Evolutionary conservation across 2,888 invertebrate species (phyloP).

Genomic region (Linyphia triangularis): DNA sequence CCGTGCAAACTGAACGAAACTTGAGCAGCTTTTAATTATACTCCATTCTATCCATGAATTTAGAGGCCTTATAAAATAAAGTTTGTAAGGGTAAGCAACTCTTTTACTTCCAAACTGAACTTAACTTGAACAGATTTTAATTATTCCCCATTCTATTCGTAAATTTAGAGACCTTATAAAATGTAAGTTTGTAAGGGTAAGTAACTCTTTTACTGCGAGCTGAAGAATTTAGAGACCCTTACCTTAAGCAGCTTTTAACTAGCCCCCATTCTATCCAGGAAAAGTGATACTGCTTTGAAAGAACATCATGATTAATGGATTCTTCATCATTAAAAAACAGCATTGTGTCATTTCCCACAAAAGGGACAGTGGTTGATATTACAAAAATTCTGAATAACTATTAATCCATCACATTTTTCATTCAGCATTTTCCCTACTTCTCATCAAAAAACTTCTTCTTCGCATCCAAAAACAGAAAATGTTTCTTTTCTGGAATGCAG

Average conservation of each 20-base stretch:
- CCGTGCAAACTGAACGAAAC: too few relatives aligned
- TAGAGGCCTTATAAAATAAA: too few relatives aligned
- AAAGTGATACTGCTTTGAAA: slow-evolving; percentile 19
- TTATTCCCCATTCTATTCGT: too few relatives aligned
- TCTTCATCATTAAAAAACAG: slow-evolving; percentile 64
- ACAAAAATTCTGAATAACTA: slow-evolving; percentile 66
- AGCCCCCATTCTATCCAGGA: not conserved
- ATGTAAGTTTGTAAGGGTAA: too few relatives aligned
- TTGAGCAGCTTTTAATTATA: too few relatives aligned
- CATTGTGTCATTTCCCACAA: slow-evolving; percentile 53
- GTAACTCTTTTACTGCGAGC: too few relatives aligned
- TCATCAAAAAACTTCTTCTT: slow-evolving; percentile 19
- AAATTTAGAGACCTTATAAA: too few relatives aligned
- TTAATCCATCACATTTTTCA: slow-evolving; percentile 55
- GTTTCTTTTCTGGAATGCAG: slow-evolving; percentile 48
- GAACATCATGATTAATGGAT: slow-evolving; percentile 61
- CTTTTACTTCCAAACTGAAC: too few relatives aligned
- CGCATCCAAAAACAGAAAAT: slow-evolving; percentile 38
- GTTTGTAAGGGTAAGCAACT: too few relatives aligned
- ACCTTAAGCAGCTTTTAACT: not conserved
- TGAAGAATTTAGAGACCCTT: too few relatives aligned
- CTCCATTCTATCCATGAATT: too few relatives aligned
- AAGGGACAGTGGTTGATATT: slow-evolving; percentile 50
- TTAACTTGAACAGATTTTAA: too few relatives aligned
- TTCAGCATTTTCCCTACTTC: slow-evolving; percentile 25